Percentiles rank a stretch among this genome's conserved stretches.
Evolutionary conservation across 2,888 invertebrate genomes (phyloP).

Genomic region (Megaustenia siamemsis): DNA sequence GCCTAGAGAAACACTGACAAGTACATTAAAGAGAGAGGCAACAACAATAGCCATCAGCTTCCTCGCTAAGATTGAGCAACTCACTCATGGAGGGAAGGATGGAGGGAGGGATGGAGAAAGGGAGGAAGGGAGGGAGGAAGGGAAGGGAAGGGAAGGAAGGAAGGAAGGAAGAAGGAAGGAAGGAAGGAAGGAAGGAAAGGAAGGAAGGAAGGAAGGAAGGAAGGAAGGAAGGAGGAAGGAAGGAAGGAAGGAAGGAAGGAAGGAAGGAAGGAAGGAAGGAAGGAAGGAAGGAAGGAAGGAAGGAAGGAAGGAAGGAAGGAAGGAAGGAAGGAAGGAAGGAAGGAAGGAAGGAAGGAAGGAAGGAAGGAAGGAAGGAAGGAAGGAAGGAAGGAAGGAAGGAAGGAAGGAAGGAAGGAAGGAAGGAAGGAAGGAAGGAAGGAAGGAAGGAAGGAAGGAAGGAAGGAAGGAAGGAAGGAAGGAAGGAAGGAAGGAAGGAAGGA

Average conservation of each 20-base stretch:
- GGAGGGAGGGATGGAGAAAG: not conserved
- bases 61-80: no score
- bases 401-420: not conserved
- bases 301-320: not conserved
- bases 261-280: slow-evolving; percentile 5
- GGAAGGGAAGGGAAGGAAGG: no score
- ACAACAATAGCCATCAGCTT: no score
- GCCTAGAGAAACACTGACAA: no score
- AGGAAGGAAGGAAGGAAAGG: not conserved
- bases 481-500: not conserved
- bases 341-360: not conserved
- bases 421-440: not conserved
- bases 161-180: slow-evolving; percentile 4
- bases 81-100: no score
- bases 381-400: not conserved
- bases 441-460: not conserved
- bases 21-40: no score
- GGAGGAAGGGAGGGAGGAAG: not conserved
- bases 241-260: not conserved
- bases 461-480: not conserved
- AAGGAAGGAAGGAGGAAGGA: not conserved
- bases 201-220: not conserved
- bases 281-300: not conserved
- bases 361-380: slow-evolving; percentile 1
- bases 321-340: not conserved